Conservation (phyloP, 2,888 invertebrate species). For the Augochlorella aurata region DNA sequence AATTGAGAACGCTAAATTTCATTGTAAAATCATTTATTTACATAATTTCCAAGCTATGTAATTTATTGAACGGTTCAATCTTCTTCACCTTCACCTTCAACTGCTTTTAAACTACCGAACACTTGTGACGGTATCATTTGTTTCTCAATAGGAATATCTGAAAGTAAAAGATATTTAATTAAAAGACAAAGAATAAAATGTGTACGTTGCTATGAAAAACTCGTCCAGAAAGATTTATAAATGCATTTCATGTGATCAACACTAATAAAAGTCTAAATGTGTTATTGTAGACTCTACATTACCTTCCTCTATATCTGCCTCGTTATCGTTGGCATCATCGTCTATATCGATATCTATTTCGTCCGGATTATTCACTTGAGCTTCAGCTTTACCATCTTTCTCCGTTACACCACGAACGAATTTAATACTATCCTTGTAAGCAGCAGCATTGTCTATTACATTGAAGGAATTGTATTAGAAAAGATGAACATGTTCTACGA, state of each 20-base stretch:
- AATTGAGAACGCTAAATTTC: constrained; percentile 27
- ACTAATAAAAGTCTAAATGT: constrained; percentile 40
- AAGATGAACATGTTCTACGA: neutral
- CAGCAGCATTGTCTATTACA: constrained; percentile 64
- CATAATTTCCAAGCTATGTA: constrained; percentile 18
- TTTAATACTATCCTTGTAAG: constrained; percentile 86
- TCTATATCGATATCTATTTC: constrained; percentile 93
- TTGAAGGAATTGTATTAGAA: constrained; percentile 16
- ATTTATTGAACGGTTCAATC: constrained; percentile 44
- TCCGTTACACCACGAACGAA: constrained; percentile 95
- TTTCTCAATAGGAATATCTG: constrained; percentile 90
- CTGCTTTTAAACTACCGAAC: constrained; percentile 90
- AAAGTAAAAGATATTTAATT: constrained; percentile 57
- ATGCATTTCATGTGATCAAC: constrained; percentile 35
- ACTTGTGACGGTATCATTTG: constrained; percentile 94
- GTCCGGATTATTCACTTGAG: constrained; percentile 91
- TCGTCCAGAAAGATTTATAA: constrained; percentile 41
- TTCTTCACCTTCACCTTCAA: constrained; percentile 54
- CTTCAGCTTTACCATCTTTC: constrained; percentile 85
- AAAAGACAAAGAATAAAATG: constrained; percentile 16
- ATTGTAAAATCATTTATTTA: constrained; percentile 43
- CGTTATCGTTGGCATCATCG: constrained; percentile 85
- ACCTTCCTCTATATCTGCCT: constrained; percentile 83
- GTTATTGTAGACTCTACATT: constrained; percentile 35
- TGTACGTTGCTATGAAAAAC: constrained; percentile 26